Evolutionary conservation across 23 tunicate genomes (phyloP).

Genomic region (Halocynthia roretzi): DNA sequence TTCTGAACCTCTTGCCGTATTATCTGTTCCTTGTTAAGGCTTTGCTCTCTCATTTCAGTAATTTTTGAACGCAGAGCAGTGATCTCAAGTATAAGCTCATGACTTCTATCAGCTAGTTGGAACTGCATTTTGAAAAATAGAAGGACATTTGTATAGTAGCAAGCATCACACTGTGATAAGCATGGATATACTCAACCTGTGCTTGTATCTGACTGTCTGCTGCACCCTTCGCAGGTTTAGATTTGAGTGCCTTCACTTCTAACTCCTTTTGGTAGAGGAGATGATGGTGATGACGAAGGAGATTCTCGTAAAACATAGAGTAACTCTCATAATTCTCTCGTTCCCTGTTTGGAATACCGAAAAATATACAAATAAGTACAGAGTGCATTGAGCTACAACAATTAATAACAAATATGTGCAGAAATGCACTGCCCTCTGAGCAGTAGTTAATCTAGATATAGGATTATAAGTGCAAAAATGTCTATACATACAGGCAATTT

Average conservation of each 20-base stretch:
- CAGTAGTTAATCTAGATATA: too few relatives aligned
- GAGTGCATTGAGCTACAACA: background rate
- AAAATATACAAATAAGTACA: background rate
- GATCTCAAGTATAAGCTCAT: conserved; percentile 82
- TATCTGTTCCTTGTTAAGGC: conserved; percentile 42
- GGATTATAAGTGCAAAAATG: too few relatives aligned
- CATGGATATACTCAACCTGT: conserved; percentile 27
- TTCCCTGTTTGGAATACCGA: conserved; percentile 43
- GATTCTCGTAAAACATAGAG: conserved; percentile 67
- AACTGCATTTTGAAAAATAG: conserved; percentile 19
- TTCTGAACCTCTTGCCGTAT: conserved; percentile 63
- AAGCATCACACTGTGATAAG: background rate
- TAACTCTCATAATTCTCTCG: conserved; percentile 73
- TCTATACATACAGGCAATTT: too few relatives aligned
- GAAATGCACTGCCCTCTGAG: too few relatives aligned
- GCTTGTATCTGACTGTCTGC: conserved; percentile 29
- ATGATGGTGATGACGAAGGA: conserved; percentile 84
- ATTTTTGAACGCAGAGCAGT: conserved; percentile 82
- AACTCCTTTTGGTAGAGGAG: conserved; percentile 72
- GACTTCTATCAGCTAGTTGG: conserved; percentile 86
- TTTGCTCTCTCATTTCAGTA: conserved; percentile 57
- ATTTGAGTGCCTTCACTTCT: conserved; percentile 40
- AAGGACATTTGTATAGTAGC: too few relatives aligned
- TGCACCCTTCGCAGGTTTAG: background rate
- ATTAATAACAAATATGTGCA: too few relatives aligned